Evolutionary conservation across 2,113 vertebrate species (phyloP), one percentile per base, ranked within the genome.

Genomic region (Ailurus styani): DNA sequence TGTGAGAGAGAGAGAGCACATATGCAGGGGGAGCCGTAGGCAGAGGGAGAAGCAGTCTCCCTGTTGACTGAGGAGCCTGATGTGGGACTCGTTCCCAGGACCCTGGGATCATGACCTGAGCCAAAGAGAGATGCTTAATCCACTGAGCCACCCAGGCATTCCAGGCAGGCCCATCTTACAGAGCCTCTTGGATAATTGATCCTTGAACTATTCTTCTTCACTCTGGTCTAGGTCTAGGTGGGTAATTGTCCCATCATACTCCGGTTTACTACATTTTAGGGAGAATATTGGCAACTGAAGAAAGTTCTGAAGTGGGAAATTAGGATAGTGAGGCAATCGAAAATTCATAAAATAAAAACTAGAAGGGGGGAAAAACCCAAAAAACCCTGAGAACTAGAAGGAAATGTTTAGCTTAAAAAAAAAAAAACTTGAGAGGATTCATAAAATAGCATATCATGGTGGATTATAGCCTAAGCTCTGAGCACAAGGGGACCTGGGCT

Each of bases 261-360:
- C 29, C 15, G 47, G 6, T 72, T 79, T 7, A 50, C 52, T 60
- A 37, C 77, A 81, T 87, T 70, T 95, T 77, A 86, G 18, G 87
- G 82, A 55, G 57, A 78, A 64, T 62, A 55, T 40, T 64, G 57
- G 72, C 27, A 89, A 94, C 15, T 27, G 13, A 84, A 91, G 7
- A 84, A 91, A 85, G 17, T 81, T 85, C 34, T 77, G 14, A 91
- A 27, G 37, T 81, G 6, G 27, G 5, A 94, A 97, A 75, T 78
- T 73, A 42, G 21, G 17, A 23, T 64, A 89, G 27, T 42, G 29
- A 87, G 54, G 25, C 27, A n/a, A n/a, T 78, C 57, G 27, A 29
- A 45, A 82, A 77, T 72, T 78, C 21, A 55, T 92, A 93, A 94
- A 91, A 82, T 94, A 75, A 89, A 75, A 94, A 91, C 18, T 50